Conservation (phyloP, 2,797 vertebrate genomes). For the Arctocebus calabarensis region DNA sequence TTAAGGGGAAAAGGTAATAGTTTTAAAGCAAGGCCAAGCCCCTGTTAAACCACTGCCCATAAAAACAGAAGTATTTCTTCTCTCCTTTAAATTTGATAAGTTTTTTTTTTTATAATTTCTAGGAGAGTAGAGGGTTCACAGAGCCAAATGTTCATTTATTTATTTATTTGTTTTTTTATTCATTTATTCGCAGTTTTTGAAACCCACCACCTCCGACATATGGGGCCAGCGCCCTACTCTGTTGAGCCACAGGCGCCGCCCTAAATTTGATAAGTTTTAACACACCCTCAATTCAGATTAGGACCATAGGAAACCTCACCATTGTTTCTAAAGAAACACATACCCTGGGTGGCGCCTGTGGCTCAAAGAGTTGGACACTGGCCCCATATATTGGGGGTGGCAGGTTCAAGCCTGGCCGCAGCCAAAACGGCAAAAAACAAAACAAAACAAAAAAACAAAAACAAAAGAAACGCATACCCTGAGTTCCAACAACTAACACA, state of each 20-base stretch:
- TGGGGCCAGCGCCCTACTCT: too few relatives aligned
- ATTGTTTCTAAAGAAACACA: background rate
- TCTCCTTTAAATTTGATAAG: background rate
- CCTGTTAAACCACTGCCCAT: background rate
- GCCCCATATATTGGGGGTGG: too few relatives aligned
- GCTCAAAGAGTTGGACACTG: too few relatives aligned
- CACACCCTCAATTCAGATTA: background rate
- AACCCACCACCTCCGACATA: too few relatives aligned
- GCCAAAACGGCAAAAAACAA: too few relatives aligned
- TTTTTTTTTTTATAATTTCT: too few relatives aligned
- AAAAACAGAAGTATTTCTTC: background rate
- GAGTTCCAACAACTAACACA: slow-evolving; percentile 1
- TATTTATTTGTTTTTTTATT: too few relatives aligned
- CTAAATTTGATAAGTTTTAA: slow-evolving; percentile 14
- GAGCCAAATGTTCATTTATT: too few relatives aligned
- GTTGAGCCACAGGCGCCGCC: too few relatives aligned
- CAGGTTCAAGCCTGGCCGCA: too few relatives aligned
- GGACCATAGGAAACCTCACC: slow-evolving; percentile 2
- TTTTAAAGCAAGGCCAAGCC: background rate
- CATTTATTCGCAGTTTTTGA: too few relatives aligned
- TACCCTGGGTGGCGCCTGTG: background rate
- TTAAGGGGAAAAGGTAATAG: background rate
- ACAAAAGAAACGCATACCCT: background rate
- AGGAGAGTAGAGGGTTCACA: too few relatives aligned
- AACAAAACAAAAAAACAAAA: background rate